Evolutionary conservation across 2,888 invertebrate species (phyloP).

Genomic region (Tipula unca): DNA sequence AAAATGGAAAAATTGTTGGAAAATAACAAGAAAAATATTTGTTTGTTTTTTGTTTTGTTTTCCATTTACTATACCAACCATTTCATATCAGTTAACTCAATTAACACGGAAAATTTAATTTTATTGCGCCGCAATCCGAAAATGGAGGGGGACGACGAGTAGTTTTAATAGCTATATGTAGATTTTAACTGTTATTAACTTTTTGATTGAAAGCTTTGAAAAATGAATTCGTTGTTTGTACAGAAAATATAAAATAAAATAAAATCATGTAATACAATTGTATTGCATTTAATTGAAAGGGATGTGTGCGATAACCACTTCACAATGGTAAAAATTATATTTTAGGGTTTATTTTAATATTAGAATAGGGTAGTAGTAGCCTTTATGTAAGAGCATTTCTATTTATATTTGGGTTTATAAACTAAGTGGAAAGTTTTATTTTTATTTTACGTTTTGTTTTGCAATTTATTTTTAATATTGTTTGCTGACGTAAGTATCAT

Average conservation of each 20-base stretch:
- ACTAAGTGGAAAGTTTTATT: not conserved
- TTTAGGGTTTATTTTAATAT: not conserved
- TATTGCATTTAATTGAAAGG: not conserved
- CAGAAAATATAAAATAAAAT: not conserved
- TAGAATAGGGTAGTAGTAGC: not conserved
- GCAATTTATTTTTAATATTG: not conserved
- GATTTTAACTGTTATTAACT: not conserved
- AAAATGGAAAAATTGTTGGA: not conserved
- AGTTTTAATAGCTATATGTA: not conserved
- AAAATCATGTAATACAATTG: not conserved
- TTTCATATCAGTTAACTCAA: slow-evolving; percentile 14
- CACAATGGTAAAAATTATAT: not conserved
- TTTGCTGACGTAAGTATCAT: not conserved
- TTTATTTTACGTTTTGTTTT: not conserved
- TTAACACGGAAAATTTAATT: not conserved
- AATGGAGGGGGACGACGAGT: not conserved
- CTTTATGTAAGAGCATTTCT: not conserved
- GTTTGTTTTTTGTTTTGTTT: not conserved
- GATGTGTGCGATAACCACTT: not conserved
- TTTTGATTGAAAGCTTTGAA: not conserved
- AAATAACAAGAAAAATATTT: not conserved
- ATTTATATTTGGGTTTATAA: not conserved
- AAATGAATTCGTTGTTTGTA: not conserved
- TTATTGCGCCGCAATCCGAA: not conserved
- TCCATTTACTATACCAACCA: not conserved